These are phyloP conservation scores for Tridacna crocea DNA, from an alignment of 2,888 invertebrate genomes.

Conservation along the genomic window DNA sequence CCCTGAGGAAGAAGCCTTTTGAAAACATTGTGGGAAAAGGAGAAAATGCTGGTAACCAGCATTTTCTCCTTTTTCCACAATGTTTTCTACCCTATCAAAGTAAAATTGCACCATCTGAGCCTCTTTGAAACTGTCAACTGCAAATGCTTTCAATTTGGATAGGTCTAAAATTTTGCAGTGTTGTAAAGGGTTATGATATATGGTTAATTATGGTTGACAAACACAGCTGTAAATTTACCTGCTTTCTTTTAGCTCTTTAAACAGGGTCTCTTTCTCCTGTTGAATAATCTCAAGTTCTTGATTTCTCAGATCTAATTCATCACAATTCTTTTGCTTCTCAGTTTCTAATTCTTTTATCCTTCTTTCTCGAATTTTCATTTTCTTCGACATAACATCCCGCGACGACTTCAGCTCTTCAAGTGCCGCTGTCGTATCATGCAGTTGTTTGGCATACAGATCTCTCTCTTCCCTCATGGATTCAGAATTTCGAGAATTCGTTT, in stretches of 20 bases:
- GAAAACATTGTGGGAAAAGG: too few relatives aligned
- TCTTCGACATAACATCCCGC: constrained; percentile 73
- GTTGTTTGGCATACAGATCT: constrained; percentile 68
- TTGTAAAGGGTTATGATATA: too few relatives aligned
- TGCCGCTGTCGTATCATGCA: constrained; percentile 71
- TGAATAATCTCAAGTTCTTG: constrained; percentile 70
- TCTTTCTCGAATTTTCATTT: constrained; percentile 74
- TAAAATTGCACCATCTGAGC: too few relatives aligned
- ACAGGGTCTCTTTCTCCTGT: constrained; percentile 73
- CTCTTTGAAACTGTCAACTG: too few relatives aligned
- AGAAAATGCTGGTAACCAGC: too few relatives aligned
- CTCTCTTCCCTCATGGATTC: constrained; percentile 75
- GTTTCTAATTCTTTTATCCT: constrained; percentile 72
- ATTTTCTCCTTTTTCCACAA: too few relatives aligned
- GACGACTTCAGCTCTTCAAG: constrained; percentile 71
- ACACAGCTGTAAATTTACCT: constrained; percentile 31
- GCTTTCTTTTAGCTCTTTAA: constrained; percentile 75
- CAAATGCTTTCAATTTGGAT: too few relatives aligned
- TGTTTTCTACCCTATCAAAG: too few relatives aligned
- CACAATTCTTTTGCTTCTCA: constrained; percentile 67
- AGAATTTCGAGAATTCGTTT: constrained; percentile 68
- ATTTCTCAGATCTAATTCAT: constrained; percentile 61
- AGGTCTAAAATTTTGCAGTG: too few relatives aligned
- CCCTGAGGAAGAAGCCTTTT: too few relatives aligned
- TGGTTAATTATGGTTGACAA: too few relatives aligned